A percentile compares a stretch with the other conserved stretches of the same genome.
Evolutionary conservation across 2,797 vertebrate species (phyloP).

Genomic region (Antennarius maculatus): DNA sequence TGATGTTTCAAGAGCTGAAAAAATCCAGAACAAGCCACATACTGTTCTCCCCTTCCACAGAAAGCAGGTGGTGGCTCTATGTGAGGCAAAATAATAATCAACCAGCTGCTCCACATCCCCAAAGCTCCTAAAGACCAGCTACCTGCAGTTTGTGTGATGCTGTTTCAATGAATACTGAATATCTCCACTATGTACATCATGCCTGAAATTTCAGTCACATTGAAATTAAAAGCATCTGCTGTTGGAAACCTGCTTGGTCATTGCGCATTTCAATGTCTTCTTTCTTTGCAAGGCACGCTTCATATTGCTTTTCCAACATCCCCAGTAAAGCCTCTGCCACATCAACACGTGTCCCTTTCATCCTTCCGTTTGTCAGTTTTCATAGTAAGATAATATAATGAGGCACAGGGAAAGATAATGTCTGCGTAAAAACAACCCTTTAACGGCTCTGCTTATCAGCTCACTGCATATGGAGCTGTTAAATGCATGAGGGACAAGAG

Average conservation of each 20-base stretch:
- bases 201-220: too few species aligned
- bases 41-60: background rate
- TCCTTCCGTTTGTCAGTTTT: constrained; percentile 39
- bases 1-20: too few species aligned
- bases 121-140: background rate
- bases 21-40: background rate
- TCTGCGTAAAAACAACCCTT: constrained; percentile 25
- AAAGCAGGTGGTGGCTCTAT: background rate
- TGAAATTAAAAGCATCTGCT: constrained; percentile 12
- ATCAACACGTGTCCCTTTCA: constrained; percentile 8
- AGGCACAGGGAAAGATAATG: constrained; percentile 31
- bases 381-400: constrained; percentile 30
- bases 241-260: constrained; percentile 6
- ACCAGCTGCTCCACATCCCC: constrained; percentile 1
- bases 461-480: constrained; percentile 29
- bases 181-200: background rate
- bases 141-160: background rate
- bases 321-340: constrained; percentile 8
- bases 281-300: constrained; percentile 2
- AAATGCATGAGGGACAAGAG: background rate
- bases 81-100: background rate
- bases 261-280: constrained; percentile 11
- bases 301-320: constrained; percentile 31
- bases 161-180: background rate
- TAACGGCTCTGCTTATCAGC: constrained; percentile 46